These are phyloP conservation scores for Leptopilina syphax DNA, from an alignment of 2,888 invertebrate species.

Conservation along the genomic window DNA sequence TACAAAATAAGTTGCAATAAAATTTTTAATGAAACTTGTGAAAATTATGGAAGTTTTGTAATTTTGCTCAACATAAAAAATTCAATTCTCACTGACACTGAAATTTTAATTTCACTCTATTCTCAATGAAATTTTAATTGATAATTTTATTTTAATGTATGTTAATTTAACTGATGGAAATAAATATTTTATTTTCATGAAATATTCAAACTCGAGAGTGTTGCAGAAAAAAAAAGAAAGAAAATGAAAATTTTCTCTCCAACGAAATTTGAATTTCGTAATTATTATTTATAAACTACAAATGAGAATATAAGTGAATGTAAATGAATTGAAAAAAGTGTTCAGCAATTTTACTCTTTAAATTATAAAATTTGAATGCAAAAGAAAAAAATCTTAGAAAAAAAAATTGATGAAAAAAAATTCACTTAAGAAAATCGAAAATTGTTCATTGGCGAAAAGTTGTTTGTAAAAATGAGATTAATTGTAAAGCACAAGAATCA, in stretches of 20 bases:
- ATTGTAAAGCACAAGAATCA: constrained; percentile 16
- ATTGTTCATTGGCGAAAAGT: not conserved
- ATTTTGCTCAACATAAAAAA: not conserved
- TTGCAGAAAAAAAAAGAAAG: too few species aligned
- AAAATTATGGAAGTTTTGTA: not conserved
- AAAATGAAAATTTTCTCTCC: too few species aligned
- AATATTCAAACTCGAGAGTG: too few species aligned
- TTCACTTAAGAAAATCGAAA: not conserved
- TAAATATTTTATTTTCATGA: too few species aligned
- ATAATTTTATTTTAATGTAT: too few species aligned
- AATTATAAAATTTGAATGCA: not conserved
- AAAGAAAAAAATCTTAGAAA: not conserved
- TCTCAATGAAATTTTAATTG: too few species aligned
- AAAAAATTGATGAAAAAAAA: not conserved
- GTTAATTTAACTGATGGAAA: too few species aligned
- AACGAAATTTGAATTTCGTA: too few species aligned
- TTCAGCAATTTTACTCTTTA: not conserved
- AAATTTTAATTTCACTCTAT: too few species aligned
- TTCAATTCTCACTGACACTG: not conserved
- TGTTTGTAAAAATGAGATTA: not conserved
- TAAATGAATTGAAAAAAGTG: not conserved
- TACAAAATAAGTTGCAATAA: not conserved
- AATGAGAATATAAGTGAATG: too few species aligned
- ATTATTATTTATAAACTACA: too few species aligned
- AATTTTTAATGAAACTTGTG: not conserved